Percentiles rank a stretch among this genome's conserved stretches.
Conservation (phyloP, 1,140 invertebrate genomes). For the Platyscapa corneri region DNA sequence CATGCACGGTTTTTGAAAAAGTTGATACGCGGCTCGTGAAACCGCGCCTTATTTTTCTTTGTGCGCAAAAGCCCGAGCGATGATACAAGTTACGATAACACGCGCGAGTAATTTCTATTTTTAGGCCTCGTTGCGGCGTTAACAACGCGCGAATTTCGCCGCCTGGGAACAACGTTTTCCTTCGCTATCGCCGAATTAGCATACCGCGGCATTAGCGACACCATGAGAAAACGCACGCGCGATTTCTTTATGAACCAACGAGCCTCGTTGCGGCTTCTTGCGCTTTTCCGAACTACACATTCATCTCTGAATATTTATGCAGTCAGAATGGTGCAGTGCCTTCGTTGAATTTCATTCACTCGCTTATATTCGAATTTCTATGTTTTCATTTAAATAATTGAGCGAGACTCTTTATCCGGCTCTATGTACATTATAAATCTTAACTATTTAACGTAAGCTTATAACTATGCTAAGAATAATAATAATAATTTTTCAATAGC, state of each 20-base stretch:
- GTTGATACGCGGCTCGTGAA: not conserved
- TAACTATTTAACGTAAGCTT: not conserved
- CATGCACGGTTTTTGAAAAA: too few species aligned
- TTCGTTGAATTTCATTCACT: not conserved
- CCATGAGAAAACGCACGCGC: not conserved
- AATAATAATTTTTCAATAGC: too few species aligned
- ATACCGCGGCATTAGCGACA: not conserved
- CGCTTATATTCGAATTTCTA: not conserved
- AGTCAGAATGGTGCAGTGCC: not conserved
- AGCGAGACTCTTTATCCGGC: not conserved
- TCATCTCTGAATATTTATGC: too few species aligned
- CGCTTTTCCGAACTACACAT: too few species aligned
- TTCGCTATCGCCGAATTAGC: too few species aligned
- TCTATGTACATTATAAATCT: not conserved
- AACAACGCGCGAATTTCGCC: conserved; percentile 48
- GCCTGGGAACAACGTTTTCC: not conserved
- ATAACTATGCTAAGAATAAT: too few species aligned
- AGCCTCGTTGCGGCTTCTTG: too few species aligned
- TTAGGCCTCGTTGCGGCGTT: conserved; percentile 55
- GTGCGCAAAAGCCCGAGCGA: not conserved
- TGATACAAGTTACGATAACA: conserved; percentile 8
- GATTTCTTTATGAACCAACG: not conserved
- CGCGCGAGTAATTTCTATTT: conserved; percentile 63
- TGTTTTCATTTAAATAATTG: not conserved
- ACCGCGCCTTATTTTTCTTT: not conserved